phyloP scores from a whole-genome alignment of 2,888 invertebrate genomes.

The Lissocephala sabroskyi region DNA sequence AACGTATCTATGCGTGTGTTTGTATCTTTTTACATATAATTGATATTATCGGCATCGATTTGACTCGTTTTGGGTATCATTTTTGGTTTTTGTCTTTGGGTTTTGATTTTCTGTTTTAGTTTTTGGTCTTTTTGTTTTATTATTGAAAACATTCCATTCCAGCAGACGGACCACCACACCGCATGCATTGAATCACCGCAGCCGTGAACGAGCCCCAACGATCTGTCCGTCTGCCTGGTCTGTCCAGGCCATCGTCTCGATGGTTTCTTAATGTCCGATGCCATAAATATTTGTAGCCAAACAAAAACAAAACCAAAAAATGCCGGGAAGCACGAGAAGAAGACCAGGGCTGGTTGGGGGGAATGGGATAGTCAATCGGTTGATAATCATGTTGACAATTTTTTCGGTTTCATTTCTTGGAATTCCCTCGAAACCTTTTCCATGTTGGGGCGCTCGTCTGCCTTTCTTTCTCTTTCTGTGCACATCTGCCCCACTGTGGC shows the following conservation, averaged over 20 bases:
- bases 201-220: too few relatives aligned
- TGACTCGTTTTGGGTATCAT: conserved; percentile 15
- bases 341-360: conserved; percentile 1
- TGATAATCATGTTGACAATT: conserved; percentile 68
- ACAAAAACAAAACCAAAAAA: too few relatives aligned
- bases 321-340: too few relatives aligned
- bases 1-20: conserved; percentile 50
- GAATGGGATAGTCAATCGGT: conserved; percentile 9
- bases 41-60: conserved; percentile 65
- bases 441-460: conserved; percentile 18
- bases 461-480: conserved; percentile 3
- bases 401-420: conserved; percentile 20
- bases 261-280: conserved; percentile 30
- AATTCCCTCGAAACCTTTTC: conserved; percentile 41
- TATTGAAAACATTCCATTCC: background rate
- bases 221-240: background rate
- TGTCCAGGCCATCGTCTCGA: background rate
- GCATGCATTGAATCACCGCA: too few relatives aligned
- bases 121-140: conserved; percentile 10
- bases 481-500: background rate
- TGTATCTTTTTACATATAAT: conserved; percentile 66
- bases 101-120: conserved; percentile 9
- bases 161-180: too few relatives aligned
- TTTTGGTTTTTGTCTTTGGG: conserved; percentile 5
- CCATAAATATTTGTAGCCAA: conserved; percentile 46